Percentiles rank a stretch among this genome's conserved stretches.
Evolutionary conservation across 2,797 vertebrate genomes (phyloP).

Genomic region (Manis crassicaudata): DNA sequence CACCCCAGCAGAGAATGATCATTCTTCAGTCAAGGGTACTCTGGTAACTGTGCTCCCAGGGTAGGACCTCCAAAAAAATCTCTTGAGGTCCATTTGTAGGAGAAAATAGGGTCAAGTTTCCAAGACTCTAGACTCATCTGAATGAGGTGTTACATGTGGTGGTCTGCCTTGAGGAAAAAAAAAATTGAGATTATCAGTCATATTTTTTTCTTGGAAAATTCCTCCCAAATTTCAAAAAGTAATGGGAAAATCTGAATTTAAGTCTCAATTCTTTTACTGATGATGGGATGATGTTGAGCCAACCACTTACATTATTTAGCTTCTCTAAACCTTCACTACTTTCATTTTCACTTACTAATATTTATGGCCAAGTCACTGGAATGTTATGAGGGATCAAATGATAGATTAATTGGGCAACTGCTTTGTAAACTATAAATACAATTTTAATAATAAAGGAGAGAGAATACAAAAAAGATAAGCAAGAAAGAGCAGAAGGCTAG

Average conservation of each 20-base stretch:
- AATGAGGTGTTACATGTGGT: background rate
- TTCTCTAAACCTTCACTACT: background rate
- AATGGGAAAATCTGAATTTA: background rate
- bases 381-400: background rate
- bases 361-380: background rate
- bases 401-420: background rate
- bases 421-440: background rate
- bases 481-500: background rate
- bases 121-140: background rate
- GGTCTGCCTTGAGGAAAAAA: background rate
- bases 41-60: background rate
- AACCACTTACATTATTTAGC: background rate
- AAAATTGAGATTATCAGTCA: background rate
- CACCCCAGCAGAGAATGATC: background rate
- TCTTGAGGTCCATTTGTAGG: background rate
- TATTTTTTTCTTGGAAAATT: constrained; percentile 5
- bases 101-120: background rate
- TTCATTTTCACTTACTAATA: background rate
- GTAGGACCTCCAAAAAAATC: background rate
- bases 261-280: background rate
- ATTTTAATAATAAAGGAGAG: background rate
- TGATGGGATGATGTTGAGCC: background rate
- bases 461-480: background rate
- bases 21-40: background rate
- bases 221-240: background rate